Conservation (phyloP, 2,797 vertebrate species). For the Todus mexicanus region DNA sequence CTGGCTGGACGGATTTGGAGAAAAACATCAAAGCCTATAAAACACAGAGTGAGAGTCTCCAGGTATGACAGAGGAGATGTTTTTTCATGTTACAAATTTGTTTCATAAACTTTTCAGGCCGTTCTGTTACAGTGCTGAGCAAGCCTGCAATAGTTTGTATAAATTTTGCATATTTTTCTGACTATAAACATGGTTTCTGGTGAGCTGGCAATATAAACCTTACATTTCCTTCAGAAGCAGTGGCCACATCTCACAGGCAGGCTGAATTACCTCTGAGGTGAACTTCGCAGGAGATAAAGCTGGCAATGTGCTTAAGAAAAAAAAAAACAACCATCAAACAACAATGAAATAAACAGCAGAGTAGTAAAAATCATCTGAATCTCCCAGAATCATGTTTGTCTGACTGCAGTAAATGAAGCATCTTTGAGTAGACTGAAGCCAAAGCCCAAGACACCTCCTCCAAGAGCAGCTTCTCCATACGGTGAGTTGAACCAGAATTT, state of each 20-base stretch:
- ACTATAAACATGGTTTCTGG: not conserved
- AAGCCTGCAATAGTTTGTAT: not conserved
- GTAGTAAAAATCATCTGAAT: not conserved
- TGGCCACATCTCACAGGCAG: not conserved
- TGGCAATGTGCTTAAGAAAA: not conserved
- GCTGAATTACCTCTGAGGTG: not conserved
- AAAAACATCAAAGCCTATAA: not conserved
- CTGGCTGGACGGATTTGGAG: not conserved
- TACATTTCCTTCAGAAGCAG: not conserved
- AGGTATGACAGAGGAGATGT: not conserved
- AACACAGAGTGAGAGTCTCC: not conserved
- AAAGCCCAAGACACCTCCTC: not conserved
- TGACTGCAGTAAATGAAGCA: not conserved
- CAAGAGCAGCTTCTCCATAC: not conserved
- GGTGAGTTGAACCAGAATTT: not conserved
- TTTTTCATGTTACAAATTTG: not conserved
- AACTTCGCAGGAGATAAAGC: not conserved
- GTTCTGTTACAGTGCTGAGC: not conserved
- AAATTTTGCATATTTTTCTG: not conserved
- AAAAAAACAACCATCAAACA: not conserved
- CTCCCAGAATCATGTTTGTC: not conserved
- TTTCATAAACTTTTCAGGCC: not conserved
- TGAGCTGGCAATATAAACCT: not conserved
- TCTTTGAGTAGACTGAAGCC: not conserved
- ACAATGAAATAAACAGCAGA: no score